Conservation (phyloP, 1,140 invertebrate genomes). For the Heliconius himera region DNA sequence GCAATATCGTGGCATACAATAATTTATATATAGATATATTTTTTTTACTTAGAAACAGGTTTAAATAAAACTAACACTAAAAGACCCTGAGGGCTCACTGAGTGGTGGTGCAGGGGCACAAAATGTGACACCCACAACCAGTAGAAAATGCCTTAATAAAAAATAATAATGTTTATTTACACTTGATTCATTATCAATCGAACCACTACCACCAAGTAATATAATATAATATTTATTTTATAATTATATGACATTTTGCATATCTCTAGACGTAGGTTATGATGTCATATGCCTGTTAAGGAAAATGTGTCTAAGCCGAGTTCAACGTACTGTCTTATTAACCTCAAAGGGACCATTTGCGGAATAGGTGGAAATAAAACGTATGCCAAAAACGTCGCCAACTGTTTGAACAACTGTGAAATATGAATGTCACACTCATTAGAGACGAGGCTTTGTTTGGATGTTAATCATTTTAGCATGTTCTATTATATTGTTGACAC, state of each 20-base stretch:
- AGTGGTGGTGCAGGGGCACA: too few relatives aligned
- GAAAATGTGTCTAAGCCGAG: slow-evolving; percentile 52
- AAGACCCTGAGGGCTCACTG: too few relatives aligned
- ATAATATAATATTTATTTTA: background rate
- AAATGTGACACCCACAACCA: too few relatives aligned
- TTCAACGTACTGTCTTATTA: slow-evolving; percentile 47
- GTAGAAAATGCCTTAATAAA: too few relatives aligned
- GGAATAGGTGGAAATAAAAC: slow-evolving; percentile 42
- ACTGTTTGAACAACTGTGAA: slow-evolving; percentile 31
- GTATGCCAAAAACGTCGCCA: slow-evolving; percentile 38
- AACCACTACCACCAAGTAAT: background rate
- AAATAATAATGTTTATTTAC: too few relatives aligned
- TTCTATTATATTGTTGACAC: background rate
- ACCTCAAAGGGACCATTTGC: slow-evolving; percentile 53
- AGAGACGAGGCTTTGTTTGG: background rate
- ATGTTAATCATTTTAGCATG: background rate
- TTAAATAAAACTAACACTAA: too few relatives aligned
- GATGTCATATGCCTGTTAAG: slow-evolving; percentile 52
- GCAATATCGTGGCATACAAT: too few relatives aligned
- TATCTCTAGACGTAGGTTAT: slow-evolving; percentile 29
- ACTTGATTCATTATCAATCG: background rate
- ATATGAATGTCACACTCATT: background rate
- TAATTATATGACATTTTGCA: background rate
- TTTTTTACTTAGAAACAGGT: too few relatives aligned
- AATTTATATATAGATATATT: too few relatives aligned